phyloP scores from a whole-genome alignment of 2,888 invertebrate genomes.

The Plagiodera versicolora region DNA sequence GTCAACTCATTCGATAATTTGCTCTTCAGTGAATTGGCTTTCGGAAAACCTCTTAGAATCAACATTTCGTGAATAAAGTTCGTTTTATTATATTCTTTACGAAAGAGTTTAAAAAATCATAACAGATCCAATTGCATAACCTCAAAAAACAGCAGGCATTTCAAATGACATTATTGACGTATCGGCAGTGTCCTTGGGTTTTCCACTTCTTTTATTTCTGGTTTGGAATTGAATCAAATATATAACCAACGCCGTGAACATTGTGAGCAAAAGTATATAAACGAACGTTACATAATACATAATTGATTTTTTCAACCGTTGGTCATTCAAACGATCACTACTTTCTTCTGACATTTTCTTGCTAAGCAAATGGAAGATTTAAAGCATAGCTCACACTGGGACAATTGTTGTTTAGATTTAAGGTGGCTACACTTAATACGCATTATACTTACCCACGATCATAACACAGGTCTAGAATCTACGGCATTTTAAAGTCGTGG shows the following conservation, averaged over 20 bases:
- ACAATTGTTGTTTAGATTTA: too few species aligned
- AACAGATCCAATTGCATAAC: slow-evolving; percentile 2
- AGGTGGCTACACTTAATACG: too few species aligned
- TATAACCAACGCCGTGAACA: not conserved
- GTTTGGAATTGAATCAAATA: not conserved
- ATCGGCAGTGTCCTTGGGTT: not conserved
- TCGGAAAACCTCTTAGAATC: not conserved
- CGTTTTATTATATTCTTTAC: too few species aligned
- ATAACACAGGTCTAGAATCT: too few species aligned
- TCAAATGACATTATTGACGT: not conserved
- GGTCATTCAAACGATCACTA: not conserved
- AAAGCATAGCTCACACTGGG: too few species aligned
- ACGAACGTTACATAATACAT: slow-evolving; percentile 6
- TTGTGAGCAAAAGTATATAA: not conserved
- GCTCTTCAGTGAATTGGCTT: not conserved
- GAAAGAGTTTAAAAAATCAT: too few species aligned
- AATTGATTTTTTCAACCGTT: slow-evolving; percentile 6
- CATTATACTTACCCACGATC: too few species aligned
- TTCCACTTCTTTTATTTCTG: not conserved
- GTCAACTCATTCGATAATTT: not conserved
- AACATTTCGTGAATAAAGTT: not conserved
- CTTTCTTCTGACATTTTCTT: not conserved
- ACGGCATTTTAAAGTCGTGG: too few species aligned
- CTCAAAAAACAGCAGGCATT: slow-evolving; percentile 5
- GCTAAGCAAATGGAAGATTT: too few species aligned